Base-by-base conservation (phyloP, 2,797 vertebrate genomes). In the Mus caroli region DNA sequence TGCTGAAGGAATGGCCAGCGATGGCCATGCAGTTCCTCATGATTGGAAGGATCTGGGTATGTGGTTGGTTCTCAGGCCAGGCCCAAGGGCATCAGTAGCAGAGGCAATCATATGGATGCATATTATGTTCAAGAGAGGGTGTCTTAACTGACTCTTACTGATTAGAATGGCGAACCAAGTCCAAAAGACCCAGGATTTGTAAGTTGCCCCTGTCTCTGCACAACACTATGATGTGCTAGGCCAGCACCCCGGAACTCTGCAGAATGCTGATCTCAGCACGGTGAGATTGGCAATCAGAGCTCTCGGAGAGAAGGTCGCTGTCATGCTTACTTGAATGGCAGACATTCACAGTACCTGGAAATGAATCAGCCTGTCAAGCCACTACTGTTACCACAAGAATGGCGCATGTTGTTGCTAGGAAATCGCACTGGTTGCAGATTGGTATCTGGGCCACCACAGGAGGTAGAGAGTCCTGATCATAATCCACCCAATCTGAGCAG, bases 231-330 rank as follows among this genome's bases (percentile, higher is more conserved):
- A 1, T 3, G 20, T 1, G 8, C 0, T 19, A 62, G n/a, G 15
- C 7, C 3, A 2, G 6, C 37, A 0, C 0, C 0, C 9, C 0
- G 0, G 13, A 6, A 6, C 15, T n/a, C 20, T 3, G 58, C 54
- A 2, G 3, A 22, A 6, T 0, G 26, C 67, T 0, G 3, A 3
- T 4, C 0, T 17, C 14, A 1, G 4, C 0, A 9, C 12, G 34
- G 1, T 0, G 13, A 40, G 10, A 40, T 7, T 46, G 14, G 34
- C n/a, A 20, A 17, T 31, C 75, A 0, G 60, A 0, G 28, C 11
- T 79, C 31, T 20, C 12, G 0, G 1, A 4, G 26, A 43, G 34
- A 10, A n/a, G 46, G 5, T 24, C 0, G 0, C 2, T 1, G 24
- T 9, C 17, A 3, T 0, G 1, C 28, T 26, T 14, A 46, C 2